Evolutionary conservation across 2,113 vertebrate genomes (phyloP), one percentile per base, ranked within the genome.

Genomic region (Bubo bubo): DNA sequence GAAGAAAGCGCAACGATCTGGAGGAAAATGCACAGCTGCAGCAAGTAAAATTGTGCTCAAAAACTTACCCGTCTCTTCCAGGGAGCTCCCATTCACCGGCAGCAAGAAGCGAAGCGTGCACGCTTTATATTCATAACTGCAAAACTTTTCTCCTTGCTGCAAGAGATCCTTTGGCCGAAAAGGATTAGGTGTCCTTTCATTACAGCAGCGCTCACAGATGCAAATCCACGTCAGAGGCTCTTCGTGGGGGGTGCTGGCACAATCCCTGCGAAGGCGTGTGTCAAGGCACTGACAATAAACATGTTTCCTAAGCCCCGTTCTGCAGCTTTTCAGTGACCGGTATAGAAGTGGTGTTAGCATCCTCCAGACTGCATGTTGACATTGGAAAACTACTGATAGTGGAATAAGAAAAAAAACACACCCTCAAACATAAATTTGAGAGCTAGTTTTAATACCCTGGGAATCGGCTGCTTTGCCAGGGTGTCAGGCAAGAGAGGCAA

Each of bases 271-370:
- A 24, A 10, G 20, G 6, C 6, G 1, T 2, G 1, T 45, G 32
- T 12, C 45, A 3, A 14, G 39, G 18, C 32, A 4, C 19, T 5
- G 30, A 24, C 18, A 26, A 14, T 7, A 49, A n/a, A 37, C 2
- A 0, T 28, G 4, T 10, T n/a, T 32, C 14, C 2, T 26, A n/a
- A 73, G 15, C 20, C 63, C 24, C 10, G 0, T 34, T 19, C 63
- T 37, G 39, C 37, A 41, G 3, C n/a, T 24, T 47, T 34, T 32
- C 2, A 9, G 34, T 7, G 24, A 63, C 14, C 1, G 1, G 17
- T 3, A 3, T 12, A 32, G 53, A 50, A 35, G 32, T 2, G 6
- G 18, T 21, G 17, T 30, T 22, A 13, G 20, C 12, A 16, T 23
- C 14, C 16, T 11, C 26, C 8, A 35, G 30, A 49, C 4, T 49